Conservation (phyloP, 2,888 invertebrate species). For the Eutolmus rufibarbis region DNA sequence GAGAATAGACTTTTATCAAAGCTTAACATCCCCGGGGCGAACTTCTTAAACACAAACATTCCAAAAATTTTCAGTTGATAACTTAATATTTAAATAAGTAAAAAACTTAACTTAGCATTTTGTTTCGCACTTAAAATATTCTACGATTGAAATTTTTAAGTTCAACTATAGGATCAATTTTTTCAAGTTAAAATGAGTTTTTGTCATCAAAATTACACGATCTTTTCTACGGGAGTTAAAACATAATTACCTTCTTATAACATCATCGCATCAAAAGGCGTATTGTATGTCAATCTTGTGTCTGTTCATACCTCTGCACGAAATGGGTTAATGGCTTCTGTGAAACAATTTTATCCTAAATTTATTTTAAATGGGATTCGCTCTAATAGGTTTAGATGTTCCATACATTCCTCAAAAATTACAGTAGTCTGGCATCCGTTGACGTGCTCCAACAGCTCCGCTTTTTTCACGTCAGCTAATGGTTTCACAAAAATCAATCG, state of each 20-base stretch:
- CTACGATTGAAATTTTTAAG: too few relatives aligned
- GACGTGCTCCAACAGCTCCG: background rate
- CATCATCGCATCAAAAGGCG: background rate
- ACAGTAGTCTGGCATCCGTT: conserved; percentile 41
- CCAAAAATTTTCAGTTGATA: too few relatives aligned
- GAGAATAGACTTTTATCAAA: background rate
- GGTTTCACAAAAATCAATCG: conserved; percentile 9
- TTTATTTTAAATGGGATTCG: background rate
- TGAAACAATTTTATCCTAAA: background rate
- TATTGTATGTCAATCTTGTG: conserved; percentile 5
- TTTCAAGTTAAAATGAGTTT: too few relatives aligned
- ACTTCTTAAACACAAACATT: too few relatives aligned
- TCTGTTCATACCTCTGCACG: background rate
- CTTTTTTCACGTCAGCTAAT: background rate
- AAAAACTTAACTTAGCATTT: too few relatives aligned
- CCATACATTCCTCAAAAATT: conserved; percentile 41
- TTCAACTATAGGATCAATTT: too few relatives aligned
- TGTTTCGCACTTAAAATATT: too few relatives aligned
- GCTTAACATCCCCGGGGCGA: background rate
- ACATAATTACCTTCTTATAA: background rate
- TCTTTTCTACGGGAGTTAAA: background rate
- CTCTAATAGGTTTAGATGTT: conserved; percentile 4
- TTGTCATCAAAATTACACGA: background rate
- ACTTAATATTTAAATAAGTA: too few relatives aligned
- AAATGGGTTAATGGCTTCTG: background rate